A percentile compares a stretch with the other conserved stretches of the same genome.
Conservation (phyloP, 2,797 vertebrate genomes). For the Pterois miles region DNA sequence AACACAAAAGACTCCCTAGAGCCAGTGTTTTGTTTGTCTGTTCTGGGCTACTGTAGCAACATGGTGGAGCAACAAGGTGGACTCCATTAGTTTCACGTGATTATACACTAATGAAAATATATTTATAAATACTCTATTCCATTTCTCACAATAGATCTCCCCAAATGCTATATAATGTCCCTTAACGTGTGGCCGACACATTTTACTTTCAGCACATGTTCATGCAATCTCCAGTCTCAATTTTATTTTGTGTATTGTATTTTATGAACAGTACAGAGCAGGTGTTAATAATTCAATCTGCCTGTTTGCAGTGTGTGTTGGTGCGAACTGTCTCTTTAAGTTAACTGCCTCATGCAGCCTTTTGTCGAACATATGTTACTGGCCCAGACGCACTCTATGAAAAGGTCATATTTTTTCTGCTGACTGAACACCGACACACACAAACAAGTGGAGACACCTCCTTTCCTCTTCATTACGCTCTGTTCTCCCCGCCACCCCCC, state of each 20-base stretch:
- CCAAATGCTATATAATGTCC: no score
- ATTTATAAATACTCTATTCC: no score
- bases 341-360: conserved; percentile 33
- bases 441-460: conserved; percentile 24
- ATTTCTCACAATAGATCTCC: no score
- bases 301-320: not conserved
- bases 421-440: conserved; percentile 54
- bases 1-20: no score
- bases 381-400: conserved; percentile 35
- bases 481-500: not conserved
- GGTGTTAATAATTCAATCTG: not conserved
- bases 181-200: not conserved
- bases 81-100: no score
- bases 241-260: not conserved
- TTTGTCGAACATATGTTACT: conserved; percentile 58
- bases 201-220: not conserved
- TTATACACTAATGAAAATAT: no score
- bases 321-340: conserved; percentile 29
- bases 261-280: not conserved
- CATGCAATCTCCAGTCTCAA: not conserved
- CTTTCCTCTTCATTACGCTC: conserved; percentile 34
- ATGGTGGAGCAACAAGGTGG: no score
- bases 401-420: conserved; percentile 68
- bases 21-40: no score
- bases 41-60: no score